phyloP scores from a whole-genome alignment of 2,113 vertebrate genomes.

The Xiphophorus hellerii region DNA sequence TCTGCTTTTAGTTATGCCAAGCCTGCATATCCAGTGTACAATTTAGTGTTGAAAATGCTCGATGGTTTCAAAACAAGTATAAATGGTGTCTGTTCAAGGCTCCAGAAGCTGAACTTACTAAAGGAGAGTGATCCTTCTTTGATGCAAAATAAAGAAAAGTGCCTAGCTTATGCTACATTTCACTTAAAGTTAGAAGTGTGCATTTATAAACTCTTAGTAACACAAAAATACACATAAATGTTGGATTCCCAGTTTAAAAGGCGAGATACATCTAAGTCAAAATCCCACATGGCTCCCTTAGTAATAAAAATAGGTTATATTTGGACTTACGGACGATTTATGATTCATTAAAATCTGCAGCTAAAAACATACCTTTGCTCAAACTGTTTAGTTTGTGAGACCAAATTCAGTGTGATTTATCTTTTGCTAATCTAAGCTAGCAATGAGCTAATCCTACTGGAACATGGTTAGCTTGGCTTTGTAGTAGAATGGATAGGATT shows the following conservation, averaged over 20 bases:
- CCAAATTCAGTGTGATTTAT: neutral
- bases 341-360: neutral
- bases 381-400: neutral
- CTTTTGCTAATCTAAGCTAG: neutral
- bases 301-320: neutral
- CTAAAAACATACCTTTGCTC: neutral
- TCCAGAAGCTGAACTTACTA: too few species aligned
- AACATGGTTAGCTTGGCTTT: neutral
- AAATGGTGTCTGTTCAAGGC: too few species aligned
- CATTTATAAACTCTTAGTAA: neutral
- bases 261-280: neutral
- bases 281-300: neutral
- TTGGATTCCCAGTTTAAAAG: neutral
- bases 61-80: too few species aligned
- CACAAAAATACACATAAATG: neutral
- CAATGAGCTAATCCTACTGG: neutral
- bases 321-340: neutral
- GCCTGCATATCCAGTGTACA: neutral
- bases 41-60: too few species aligned
- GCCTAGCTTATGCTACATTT: constrained; percentile 11
- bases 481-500: neutral
- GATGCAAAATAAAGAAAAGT: constrained; percentile 25
- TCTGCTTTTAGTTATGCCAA: neutral
- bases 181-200: neutral
- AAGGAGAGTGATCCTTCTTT: constrained; percentile 24